Base-by-base conservation (phyloP, 1,140 invertebrate species). In the Drosophila ohnishii region DNA sequence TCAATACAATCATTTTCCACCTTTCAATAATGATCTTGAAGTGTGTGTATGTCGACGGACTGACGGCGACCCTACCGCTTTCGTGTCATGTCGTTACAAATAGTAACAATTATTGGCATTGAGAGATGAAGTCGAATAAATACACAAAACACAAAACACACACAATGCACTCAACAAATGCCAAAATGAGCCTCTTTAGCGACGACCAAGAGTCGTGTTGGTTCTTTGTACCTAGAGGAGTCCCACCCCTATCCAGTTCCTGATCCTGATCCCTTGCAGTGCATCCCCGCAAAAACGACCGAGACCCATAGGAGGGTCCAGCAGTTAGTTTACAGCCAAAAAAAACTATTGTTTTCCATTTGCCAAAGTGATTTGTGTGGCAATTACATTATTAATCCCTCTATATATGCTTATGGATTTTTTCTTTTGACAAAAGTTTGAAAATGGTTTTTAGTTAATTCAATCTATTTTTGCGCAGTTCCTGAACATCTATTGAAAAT, bases 381-480 rank as follows among this genome's bases (percentile, higher is more conserved):
- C 64, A 88, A 83, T 88, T 87, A 87, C 84, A 88, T 80, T 88
- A 70, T 61, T 87, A 88, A 88, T 88, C 76, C 84, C 61, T 77
- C 55, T 70, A 71, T 10, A 53, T 25, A 14, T 47, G 22, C 9
- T 47, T 42, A 16, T 42, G 10, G 58, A 84, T 73, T 78, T 75
- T 66, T 70, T 37, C 39, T 35, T 59, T 44, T 72, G 53, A 60
- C 45, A 76, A 34, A 22, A 10, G 16, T 69, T 72, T 40, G 22
- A 53, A 63, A 77, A 63, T 78, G 25, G 55, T 58, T 69, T 60
- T 78, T 44, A 56, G 45, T 19, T 16, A 45, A 76, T 65, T 60
- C 34, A 63, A 48, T 53, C 28, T n/a, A 22, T 30, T 79, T 75
- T 58, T 1, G 25, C 25, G 39, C 7, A 30, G 28, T 45, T 48